phyloP scores from a whole-genome alignment of 2,797 vertebrate genomes.

The Eulemur albifrons region DNA sequence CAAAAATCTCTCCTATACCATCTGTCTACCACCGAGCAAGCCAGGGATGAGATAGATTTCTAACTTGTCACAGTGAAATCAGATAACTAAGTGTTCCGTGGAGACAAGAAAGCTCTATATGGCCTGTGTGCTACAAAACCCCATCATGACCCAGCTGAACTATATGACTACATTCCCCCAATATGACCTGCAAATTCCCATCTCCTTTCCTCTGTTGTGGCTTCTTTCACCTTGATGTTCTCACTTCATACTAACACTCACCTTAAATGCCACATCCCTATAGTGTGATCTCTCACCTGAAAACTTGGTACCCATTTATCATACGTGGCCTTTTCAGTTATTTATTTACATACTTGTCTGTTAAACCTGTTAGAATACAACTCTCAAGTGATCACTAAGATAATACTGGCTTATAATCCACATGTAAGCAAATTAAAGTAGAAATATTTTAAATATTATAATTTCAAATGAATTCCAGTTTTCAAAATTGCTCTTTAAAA shows the following conservation, averaged over 20 bases:
- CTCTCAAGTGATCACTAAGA: not conserved
- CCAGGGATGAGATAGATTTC: not conserved
- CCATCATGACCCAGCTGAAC: not conserved
- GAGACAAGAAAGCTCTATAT: not conserved
- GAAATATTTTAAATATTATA: not conserved
- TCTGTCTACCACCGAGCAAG: not conserved
- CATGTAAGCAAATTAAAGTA: not conserved
- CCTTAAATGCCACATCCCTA: not conserved
- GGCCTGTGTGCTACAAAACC: not conserved
- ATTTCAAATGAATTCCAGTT: constrained; percentile 19
- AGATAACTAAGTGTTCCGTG: not conserved
- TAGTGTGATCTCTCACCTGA: not conserved
- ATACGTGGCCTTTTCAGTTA: not conserved
- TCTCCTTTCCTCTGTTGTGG: not conserved
- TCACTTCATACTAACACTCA: not conserved
- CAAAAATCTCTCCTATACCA: not conserved
- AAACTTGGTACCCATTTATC: not conserved
- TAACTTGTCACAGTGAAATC: not conserved
- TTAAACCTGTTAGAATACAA: constrained; percentile 12
- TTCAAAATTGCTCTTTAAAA: not conserved
- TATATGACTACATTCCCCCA: no score
- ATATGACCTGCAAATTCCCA: not conserved
- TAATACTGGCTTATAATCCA: not conserved
- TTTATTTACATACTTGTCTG: not conserved
- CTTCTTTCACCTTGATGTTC: not conserved